These are phyloP conservation scores for Bursaphelenchus okinawaensis DNA, from an alignment of 2,888 invertebrate species.

Conservation along the genomic window DNA sequence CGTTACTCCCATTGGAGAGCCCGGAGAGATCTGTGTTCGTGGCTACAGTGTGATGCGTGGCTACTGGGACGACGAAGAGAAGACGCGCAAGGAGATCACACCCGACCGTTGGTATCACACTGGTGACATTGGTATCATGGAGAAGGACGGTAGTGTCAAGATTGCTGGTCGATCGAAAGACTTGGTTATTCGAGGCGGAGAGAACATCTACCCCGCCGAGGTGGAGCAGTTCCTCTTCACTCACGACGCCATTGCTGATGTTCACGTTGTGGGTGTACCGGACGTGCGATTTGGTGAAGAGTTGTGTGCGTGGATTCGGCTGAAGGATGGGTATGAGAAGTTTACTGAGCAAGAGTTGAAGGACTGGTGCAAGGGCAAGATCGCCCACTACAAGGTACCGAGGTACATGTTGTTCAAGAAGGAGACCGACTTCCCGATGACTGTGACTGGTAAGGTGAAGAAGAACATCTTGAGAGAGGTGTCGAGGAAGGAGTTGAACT, in stretches of 20 bases:
- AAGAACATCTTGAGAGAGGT: conserved; percentile 14
- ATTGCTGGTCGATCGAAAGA: conserved; percentile 62
- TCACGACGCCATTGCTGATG: conserved; percentile 60
- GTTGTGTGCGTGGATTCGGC: conserved; percentile 62
- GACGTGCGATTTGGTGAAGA: conserved; percentile 62
- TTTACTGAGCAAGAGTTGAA: conserved; percentile 64
- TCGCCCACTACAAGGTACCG: conserved; percentile 76
- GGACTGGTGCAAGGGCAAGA: conserved; percentile 61
- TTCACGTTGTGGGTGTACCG: conserved; percentile 62
- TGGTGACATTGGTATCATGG: conserved; percentile 63
- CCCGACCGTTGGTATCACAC: conserved; percentile 73
- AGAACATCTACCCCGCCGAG: conserved; percentile 63
- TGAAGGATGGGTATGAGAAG: conserved; percentile 62
- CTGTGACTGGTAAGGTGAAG: conserved; percentile 70
- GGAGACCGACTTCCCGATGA: conserved; percentile 68
- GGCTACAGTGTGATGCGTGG: conserved; percentile 72
- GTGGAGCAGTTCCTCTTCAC: conserved; percentile 61
- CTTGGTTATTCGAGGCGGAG: conserved; percentile 63
- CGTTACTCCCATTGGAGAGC: conserved; percentile 16
- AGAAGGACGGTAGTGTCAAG: conserved; percentile 59
- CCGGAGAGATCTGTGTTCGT: conserved; percentile 24
- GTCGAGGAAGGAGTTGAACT: conserved; percentile 10
- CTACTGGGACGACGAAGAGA: conserved; percentile 74
- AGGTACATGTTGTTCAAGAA: conserved; percentile 65
- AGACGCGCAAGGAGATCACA: conserved; percentile 68